These are phyloP conservation scores for Indicator maculatus DNA, from an alignment of 2,113 vertebrate species.

Conservation along the genomic window DNA sequence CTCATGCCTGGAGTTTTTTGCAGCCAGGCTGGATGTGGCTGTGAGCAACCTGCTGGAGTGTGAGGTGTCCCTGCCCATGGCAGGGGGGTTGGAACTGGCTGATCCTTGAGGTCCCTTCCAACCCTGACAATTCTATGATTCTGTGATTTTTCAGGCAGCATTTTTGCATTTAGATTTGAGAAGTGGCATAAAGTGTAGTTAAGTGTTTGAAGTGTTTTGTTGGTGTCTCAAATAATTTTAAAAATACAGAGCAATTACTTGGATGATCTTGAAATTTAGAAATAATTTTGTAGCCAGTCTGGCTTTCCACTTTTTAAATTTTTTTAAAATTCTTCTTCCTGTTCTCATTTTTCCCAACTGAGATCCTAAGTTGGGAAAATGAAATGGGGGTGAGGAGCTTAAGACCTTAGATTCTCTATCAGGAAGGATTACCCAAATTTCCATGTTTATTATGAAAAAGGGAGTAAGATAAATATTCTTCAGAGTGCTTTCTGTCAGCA, in stretches of 20 bases:
- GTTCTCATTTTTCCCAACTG: neutral
- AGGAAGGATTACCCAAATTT: neutral
- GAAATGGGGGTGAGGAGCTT: neutral
- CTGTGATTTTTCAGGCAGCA: neutral
- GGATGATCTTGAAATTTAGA: neutral
- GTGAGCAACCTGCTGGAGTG: too few relatives aligned
- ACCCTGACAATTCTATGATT: too few relatives aligned
- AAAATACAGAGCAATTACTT: neutral
- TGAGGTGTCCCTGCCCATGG: too few relatives aligned
- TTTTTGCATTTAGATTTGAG: neutral
- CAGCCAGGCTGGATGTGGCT: too few relatives aligned
- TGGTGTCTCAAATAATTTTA: neutral
- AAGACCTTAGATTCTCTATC: neutral
- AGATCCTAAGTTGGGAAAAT: neutral
- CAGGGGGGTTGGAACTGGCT: too few relatives aligned
- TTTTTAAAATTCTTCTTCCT: neutral
- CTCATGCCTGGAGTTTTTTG: too few relatives aligned
- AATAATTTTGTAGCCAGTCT: neutral
- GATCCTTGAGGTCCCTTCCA: too few relatives aligned
- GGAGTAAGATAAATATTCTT: neutral
- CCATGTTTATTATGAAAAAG: neutral
- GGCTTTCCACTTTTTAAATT: accelerated
- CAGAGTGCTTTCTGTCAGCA: neutral
- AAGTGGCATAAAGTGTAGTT: neutral
- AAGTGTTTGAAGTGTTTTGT: neutral